Percentiles rank a stretch among this genome's conserved stretches.
Conservation (phyloP, 2,113 vertebrate genomes). For the Chionomys nivalis region DNA sequence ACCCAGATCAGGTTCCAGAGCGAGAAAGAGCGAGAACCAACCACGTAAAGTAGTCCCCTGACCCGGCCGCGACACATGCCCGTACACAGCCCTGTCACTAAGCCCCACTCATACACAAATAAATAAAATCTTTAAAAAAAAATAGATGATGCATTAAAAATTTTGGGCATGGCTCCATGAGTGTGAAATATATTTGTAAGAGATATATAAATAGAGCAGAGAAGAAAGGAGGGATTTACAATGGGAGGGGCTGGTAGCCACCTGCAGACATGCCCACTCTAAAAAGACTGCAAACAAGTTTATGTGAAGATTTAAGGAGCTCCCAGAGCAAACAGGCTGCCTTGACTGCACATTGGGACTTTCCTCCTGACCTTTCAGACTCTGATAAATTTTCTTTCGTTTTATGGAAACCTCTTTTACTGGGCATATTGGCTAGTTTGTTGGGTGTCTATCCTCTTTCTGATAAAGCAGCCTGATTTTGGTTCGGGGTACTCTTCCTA, state of each 20-base stretch:
- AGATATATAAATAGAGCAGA: not conserved
- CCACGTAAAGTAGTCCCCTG: not conserved
- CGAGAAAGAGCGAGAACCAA: not conserved
- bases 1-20: too few relatives aligned
- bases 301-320: not conserved
- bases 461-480: not conserved
- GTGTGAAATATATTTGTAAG: not conserved
- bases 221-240: not conserved
- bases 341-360: not conserved
- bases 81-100: not conserved
- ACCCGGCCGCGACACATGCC: fast-evolving
- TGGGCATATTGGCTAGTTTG: not conserved
- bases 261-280: not conserved
- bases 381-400: conserved; percentile 5
- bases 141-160: not conserved
- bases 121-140: not conserved
- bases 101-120: not conserved
- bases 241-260: not conserved
- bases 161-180: not conserved
- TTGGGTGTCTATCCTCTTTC: not conserved
- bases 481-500: not conserved
- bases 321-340: not conserved
- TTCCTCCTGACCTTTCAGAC: not conserved
- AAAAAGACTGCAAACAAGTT: conserved; percentile 6
- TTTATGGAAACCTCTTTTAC: not conserved